Percentiles rank a stretch among this genome's conserved stretches.
Conservation (phyloP, 2,888 invertebrate genomes). For the Clitarchus hookeri region DNA sequence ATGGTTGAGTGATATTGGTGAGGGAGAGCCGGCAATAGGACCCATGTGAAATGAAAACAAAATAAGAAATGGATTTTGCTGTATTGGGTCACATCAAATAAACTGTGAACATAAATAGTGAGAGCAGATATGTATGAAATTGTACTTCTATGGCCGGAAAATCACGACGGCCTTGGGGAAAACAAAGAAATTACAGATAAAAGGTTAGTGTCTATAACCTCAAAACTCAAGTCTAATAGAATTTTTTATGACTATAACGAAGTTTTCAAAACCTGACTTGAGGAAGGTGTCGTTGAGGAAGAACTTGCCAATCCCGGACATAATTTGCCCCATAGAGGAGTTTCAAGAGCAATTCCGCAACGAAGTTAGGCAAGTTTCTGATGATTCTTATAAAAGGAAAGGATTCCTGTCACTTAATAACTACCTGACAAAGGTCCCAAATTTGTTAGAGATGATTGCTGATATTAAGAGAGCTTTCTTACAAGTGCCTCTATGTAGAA, state of each 20-base stretch:
- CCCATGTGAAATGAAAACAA: slow-evolving; percentile 8
- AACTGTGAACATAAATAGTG: not conserved
- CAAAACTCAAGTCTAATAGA: not conserved
- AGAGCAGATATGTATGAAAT: slow-evolving; percentile 20
- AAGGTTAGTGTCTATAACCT: not conserved
- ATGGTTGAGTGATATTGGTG: not conserved
- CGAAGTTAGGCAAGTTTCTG: slow-evolving; percentile 41
- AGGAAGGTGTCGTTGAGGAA: slow-evolving; percentile 17
- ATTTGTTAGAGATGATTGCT: slow-evolving; percentile 6
- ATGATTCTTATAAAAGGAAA: slow-evolving; percentile 40
- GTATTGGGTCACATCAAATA: slow-evolving; percentile 4
- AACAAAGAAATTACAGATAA: not conserved
- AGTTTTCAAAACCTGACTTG: not conserved
- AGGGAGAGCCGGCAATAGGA: not conserved
- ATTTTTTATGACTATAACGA: not conserved
- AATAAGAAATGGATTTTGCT: not conserved
- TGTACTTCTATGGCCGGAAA: not conserved
- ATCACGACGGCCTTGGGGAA: not conserved
- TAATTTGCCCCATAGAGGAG: slow-evolving; percentile 44
- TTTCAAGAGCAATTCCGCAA: slow-evolving; percentile 42
- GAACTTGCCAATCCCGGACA: slow-evolving; percentile 22
- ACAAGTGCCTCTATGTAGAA: no score
- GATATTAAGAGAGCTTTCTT: slow-evolving; percentile 5
- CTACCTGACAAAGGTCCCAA: slow-evolving; percentile 43
- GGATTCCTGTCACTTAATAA: slow-evolving; percentile 41